Percentiles rank a stretch among this genome's conserved stretches.
phyloP scores from a whole-genome alignment of 1,140 invertebrate species.

The Scylla paramamosain region DNA sequence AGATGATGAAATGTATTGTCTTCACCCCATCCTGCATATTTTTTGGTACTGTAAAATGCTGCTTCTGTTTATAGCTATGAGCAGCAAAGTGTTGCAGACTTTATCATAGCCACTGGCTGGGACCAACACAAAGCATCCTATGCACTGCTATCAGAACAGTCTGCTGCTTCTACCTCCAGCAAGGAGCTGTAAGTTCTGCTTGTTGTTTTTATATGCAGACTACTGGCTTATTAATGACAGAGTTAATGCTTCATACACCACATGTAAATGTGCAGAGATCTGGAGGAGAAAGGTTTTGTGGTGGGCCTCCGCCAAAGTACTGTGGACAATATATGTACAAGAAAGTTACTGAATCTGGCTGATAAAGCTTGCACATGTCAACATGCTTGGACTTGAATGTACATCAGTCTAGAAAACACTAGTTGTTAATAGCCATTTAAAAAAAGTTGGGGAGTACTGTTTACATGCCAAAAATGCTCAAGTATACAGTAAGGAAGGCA shows the following conservation, averaged over 20 bases:
- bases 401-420: not conserved
- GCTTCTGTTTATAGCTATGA: not conserved
- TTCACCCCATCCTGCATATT: no score
- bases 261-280: not conserved
- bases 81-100: not conserved
- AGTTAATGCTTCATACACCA: not conserved
- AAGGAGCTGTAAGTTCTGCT: not conserved
- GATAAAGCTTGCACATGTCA: slow-evolving; percentile 11
- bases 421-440: not conserved
- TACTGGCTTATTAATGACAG: not conserved
- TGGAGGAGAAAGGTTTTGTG: not conserved
- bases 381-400: slow-evolving; percentile 48
- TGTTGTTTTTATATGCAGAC: not conserved
- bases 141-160: slow-evolving; percentile 47
- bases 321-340: no score
- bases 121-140: slow-evolving; percentile 40
- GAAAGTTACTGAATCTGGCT: not conserved
- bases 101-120: not conserved
- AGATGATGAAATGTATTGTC: no score
- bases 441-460: not conserved
- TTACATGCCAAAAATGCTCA: slow-evolving; percentile 54
- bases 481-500: not conserved
- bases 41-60: not conserved
- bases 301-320: not conserved
- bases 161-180: not conserved